Evolutionary conservation across 2,113 vertebrate genomes (phyloP).

Genomic region (Anoplopoma fimbria): DNA sequence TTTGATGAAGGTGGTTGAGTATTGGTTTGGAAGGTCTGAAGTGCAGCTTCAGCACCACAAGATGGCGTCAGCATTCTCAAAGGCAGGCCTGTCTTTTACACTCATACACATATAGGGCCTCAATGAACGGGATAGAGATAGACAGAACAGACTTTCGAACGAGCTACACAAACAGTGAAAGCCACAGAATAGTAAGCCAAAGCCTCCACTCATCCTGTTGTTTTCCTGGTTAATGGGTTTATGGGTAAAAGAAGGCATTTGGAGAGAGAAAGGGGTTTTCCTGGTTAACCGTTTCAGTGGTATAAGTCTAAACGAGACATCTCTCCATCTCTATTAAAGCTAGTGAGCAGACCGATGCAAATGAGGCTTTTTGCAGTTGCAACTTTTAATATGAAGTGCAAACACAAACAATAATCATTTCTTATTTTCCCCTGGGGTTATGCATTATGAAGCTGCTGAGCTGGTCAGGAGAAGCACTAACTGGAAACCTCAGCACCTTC

Average conservation of each 20-base stretch:
- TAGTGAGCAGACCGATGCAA: background rate
- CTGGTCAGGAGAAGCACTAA: background rate
- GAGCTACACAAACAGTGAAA: slow-evolving; percentile 26
- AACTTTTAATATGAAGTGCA: background rate
- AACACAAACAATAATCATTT: background rate
- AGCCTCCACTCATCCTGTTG: slow-evolving; percentile 22
- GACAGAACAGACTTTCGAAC: background rate
- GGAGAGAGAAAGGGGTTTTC: slow-evolving; percentile 8
- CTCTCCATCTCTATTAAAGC: background rate
- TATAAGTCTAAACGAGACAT: background rate
- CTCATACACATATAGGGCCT: too few relatives aligned
- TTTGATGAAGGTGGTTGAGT: too few relatives aligned
- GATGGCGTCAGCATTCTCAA: slow-evolving; percentile 24
- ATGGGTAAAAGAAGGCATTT: background rate
- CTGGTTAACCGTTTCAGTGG: background rate
- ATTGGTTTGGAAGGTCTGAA: too few relatives aligned
- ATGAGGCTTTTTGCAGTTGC: background rate
- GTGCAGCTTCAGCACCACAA: slow-evolving; percentile 37
- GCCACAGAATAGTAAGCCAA: slow-evolving; percentile 14
- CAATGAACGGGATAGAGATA: background rate
- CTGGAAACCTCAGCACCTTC: background rate
- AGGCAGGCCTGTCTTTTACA: background rate
- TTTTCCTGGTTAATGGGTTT: slow-evolving; percentile 22
- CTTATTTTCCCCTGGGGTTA: background rate
- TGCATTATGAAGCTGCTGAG: slow-evolving; percentile 11